phyloP scores from a whole-genome alignment of 2,888 invertebrate species.

The Noctua janthe region DNA sequence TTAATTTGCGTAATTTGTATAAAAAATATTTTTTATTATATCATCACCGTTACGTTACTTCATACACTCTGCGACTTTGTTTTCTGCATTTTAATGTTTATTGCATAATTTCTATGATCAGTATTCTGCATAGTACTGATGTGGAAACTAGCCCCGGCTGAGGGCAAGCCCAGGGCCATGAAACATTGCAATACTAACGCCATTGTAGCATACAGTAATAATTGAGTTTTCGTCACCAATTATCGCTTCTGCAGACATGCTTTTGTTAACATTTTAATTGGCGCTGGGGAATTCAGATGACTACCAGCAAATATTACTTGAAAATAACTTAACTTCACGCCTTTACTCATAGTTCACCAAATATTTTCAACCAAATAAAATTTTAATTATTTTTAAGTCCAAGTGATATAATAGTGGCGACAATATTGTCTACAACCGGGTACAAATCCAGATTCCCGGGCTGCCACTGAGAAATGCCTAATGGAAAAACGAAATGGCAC shows the following conservation, averaged over 20 bases:
- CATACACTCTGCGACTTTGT: background rate
- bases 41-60: too few species aligned
- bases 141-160: conserved; percentile 3
- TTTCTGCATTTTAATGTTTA: background rate
- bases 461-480: background rate
- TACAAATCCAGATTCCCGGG: background rate
- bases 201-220: conserved; percentile 8
- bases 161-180: background rate
- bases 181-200: background rate
- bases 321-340: background rate
- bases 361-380: too few species aligned
- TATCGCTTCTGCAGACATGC: background rate
- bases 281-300: background rate
- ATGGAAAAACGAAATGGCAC: background rate
- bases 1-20: too few species aligned
- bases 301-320: background rate
- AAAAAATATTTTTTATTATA: too few species aligned
- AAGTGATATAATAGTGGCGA: background rate
- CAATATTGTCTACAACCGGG: background rate
- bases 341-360: background rate
- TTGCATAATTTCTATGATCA: conserved; percentile 1
- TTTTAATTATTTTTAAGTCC: background rate
- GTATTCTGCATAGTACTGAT: conserved; percentile 15
- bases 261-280: conserved; percentile 22
- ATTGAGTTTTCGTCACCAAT: conserved; percentile 9